A percentile compares a stretch with the other conserved stretches of the same genome.
These are phyloP conservation scores for Antheraea mylitta DNA, from an alignment of 1,140 invertebrate genomes.

Conservation along the genomic window DNA sequence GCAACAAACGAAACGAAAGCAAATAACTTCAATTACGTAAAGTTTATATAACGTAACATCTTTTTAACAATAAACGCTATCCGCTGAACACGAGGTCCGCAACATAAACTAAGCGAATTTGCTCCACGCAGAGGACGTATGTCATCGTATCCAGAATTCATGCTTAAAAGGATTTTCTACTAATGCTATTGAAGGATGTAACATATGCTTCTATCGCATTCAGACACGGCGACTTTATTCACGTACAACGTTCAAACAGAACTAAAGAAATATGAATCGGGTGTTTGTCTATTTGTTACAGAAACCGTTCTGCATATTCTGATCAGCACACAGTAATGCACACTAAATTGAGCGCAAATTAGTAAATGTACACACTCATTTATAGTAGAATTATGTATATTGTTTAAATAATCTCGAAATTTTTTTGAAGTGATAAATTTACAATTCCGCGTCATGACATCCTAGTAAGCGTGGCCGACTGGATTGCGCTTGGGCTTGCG, in stretches of 20 bases:
- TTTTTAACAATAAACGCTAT: neutral
- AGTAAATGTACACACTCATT: too few species aligned
- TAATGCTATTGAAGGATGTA: neutral
- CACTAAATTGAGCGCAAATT: too few species aligned
- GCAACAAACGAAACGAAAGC: too few species aligned
- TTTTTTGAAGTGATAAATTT: too few species aligned
- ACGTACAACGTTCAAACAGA: neutral
- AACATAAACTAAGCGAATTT: constrained; percentile 4
- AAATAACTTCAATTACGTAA: too few species aligned
- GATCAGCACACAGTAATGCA: too few species aligned
- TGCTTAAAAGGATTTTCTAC: constrained; percentile 12
- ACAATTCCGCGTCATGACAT: too few species aligned
- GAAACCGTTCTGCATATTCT: neutral
- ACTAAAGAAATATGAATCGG: neutral
- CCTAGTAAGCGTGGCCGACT: too few species aligned
- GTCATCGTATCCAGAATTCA: constrained; percentile 15
- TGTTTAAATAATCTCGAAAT: too few species aligned
- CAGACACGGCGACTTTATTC: neutral
- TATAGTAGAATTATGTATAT: too few species aligned
- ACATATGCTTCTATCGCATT: neutral
- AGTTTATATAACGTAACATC: neutral
- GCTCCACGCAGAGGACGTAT: constrained; percentile 12
- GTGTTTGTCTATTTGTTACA: neutral
- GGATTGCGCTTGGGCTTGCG: too few species aligned
- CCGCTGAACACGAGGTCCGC: neutral